Base-by-base conservation (phyloP, 2,113 vertebrate species). In the Athene noctua region DNA sequence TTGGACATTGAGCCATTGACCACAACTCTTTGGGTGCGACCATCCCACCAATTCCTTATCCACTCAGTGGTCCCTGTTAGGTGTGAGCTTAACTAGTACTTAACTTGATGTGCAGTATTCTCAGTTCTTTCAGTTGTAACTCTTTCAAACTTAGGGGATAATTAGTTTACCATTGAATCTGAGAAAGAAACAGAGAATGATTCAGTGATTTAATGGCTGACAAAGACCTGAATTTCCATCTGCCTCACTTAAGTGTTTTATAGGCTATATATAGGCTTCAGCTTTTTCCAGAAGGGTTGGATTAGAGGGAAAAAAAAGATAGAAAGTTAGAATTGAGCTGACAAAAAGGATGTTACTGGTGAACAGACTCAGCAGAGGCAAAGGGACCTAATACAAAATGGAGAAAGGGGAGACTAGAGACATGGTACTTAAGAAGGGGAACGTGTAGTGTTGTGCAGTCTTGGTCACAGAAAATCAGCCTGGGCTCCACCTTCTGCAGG, bases 261-360 rank as follows among this genome's bases (percentile, higher is more conserved):
- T 65, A 85, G 87, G 62, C 87, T 97, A 94, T 93, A 93, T 87
- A 92, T 92, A 96, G 95, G 84, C 81, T 82, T 57, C 78, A 88
- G 74, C 49, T 88, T 62, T 82, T 91, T 93, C 87, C 95, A 94
- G 94, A 91, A 94, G 73, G 57, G 65, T 32, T 95, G 68, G 73
- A 92, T 47, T 82, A 88, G 49, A 97, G 36, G 30, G 29, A 22
- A 67, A 87, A 83, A 86, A 82, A 36, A 61, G n/a, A n/a, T n/a
- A 88, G 32, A 36, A 87, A 68, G 78, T 70, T 85, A 72, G 58
- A 44, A 90, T 0, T 29, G 44, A 85, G 83, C 81, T 90, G 92
- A 72, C 70, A 68, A 27, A 79, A 89, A 65, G 20, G 61, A 79
- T 34, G 26, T 36, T 87, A 30, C 61, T 40, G 40, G 15, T 36